phyloP scores from a whole-genome alignment of 2,113 vertebrate genomes.

The Synchiropus splendidus region DNA sequence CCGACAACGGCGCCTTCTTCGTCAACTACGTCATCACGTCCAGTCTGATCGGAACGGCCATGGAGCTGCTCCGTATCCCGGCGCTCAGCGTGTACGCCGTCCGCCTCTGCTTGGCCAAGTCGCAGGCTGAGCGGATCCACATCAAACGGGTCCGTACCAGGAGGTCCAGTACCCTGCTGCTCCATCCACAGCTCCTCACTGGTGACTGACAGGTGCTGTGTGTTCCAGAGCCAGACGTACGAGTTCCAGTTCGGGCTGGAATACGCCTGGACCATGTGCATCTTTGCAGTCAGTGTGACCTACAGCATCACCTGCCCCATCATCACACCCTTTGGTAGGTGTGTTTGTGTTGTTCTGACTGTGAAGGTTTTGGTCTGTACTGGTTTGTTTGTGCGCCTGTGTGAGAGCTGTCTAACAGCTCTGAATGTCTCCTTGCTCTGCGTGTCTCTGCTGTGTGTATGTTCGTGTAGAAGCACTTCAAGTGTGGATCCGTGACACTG shows the following conservation, averaged over 20 bases:
- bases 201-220: conserved; percentile 2
- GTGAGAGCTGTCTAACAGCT: conserved; percentile 32
- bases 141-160: conserved; percentile 74
- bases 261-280: conserved; percentile 93
- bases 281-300: conserved; percentile 88
- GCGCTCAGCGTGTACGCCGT: conserved; percentile 75
- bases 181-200: too few species aligned
- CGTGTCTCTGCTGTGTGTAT: conserved; percentile 47
- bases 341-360: neutral
- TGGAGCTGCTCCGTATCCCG: conserved; percentile 86
- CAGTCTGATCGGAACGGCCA: conserved; percentile 82
- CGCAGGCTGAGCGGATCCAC: conserved; percentile 84
- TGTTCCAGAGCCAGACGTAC: conserved; percentile 79
- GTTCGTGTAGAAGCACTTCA: conserved; percentile 11
- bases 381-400: conserved; percentile 6
- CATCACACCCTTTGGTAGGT: conserved; percentile 90
- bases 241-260: conserved; percentile 95
- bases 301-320: conserved; percentile 96
- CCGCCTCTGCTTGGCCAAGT: conserved; percentile 86
- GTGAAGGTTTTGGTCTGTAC: too few species aligned
- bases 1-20: conserved; percentile 94
- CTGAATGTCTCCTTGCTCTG: too few species aligned
- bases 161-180: too few species aligned
- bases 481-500: too few species aligned
- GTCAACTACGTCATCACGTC: conserved; percentile 92